Evolutionary conservation across 2,888 invertebrate genomes (phyloP).

Genomic region (Eristalis intricaria): DNA sequence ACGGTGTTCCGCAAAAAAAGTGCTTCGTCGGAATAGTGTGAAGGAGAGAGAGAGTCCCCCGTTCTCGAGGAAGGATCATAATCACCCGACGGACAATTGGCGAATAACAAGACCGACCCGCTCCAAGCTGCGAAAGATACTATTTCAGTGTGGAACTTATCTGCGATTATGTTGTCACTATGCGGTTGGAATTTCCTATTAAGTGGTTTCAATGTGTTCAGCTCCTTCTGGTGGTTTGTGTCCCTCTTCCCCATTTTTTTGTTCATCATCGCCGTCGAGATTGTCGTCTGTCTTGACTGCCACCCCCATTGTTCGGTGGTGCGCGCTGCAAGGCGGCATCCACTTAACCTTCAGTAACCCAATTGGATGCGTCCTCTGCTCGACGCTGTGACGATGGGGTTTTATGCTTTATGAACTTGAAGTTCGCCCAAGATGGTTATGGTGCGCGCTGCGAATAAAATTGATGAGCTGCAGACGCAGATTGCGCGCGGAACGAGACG

Average conservation of each 20-base stretch:
- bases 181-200: constrained; percentile 68
- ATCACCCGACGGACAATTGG: constrained; percentile 67
- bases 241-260: not conserved
- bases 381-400: constrained; percentile 23
- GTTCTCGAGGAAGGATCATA: constrained; percentile 47
- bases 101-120: constrained; percentile 47
- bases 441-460: constrained; percentile 48
- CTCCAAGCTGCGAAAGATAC: constrained; percentile 36
- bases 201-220: constrained; percentile 58
- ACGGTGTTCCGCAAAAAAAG: not conserved
- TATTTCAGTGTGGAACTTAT: constrained; percentile 69
- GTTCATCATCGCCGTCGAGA: not conserved
- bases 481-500: constrained; percentile 37
- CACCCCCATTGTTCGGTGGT: constrained; percentile 35
- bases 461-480: constrained; percentile 68
- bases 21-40: not conserved
- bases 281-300: constrained; percentile 14
- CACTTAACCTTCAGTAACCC: constrained; percentile 68
- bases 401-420: constrained; percentile 68
- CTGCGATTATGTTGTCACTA: constrained; percentile 72
- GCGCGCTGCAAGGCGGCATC: constrained; percentile 49
- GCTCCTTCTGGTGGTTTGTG: not conserved
- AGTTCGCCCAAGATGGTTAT: constrained; percentile 45
- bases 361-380: constrained; percentile 48
- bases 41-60: no score